Evolutionary conservation across 2,888 invertebrate genomes (phyloP).

Genomic region (Troides oblongomaculatus): DNA sequence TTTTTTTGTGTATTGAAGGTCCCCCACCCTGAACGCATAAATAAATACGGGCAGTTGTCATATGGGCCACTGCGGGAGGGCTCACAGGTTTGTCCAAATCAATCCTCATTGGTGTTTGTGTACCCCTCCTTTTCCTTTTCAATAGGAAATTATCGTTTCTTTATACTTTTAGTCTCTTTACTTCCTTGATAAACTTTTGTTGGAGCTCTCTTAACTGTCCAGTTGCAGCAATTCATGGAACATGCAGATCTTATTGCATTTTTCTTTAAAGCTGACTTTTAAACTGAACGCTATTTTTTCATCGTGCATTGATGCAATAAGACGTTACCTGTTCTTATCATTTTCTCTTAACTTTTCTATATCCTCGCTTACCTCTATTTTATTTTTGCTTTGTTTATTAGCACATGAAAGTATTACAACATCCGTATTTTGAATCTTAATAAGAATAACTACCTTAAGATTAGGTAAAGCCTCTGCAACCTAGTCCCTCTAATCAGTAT

Average conservation of each 20-base stretch:
- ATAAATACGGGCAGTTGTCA: constrained; percentile 83
- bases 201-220: constrained; percentile 41
- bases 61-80: constrained; percentile 84
- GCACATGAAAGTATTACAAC: constrained; percentile 74
- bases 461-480: constrained; percentile 71
- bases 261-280: constrained; percentile 5
- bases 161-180: constrained; percentile 44
- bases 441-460: constrained; percentile 44
- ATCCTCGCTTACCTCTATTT: constrained; percentile 45
- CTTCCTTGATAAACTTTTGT: constrained; percentile 45
- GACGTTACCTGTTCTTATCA: constrained; percentile 56
- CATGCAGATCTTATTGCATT: constrained; percentile 13
- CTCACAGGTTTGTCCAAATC: constrained; percentile 81
- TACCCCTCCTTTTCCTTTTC: constrained; percentile 66
- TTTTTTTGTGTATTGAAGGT: constrained; percentile 83
- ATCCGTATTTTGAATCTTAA: constrained; percentile 44
- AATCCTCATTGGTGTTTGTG: constrained; percentile 77
- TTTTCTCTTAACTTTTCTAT: constrained; percentile 50
- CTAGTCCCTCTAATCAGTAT: constrained; percentile 43
- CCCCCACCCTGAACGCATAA: constrained; percentile 82
- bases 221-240: constrained; percentile 57
- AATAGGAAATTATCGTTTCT: constrained; percentile 46
- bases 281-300: constrained; percentile 12
- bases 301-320: constrained; percentile 58
- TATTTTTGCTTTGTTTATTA: constrained; percentile 71